These are phyloP conservation scores for Rhinophrynus dorsalis DNA, from an alignment of 2,797 vertebrate species.

Conservation along the genomic window DNA sequence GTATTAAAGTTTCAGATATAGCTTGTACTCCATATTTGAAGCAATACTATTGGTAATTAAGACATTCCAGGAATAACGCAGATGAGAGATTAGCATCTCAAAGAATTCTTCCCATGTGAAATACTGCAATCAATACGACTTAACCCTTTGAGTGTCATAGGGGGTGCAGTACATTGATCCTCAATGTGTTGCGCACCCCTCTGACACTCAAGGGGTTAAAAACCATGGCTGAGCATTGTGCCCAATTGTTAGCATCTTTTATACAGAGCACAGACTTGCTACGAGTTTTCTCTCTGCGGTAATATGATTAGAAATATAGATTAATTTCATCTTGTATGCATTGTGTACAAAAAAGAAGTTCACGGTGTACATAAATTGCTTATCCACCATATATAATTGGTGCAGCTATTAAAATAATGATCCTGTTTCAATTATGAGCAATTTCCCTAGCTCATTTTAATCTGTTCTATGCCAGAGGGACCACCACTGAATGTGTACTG, in stretches of 20 bases:
- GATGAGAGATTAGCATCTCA: no score
- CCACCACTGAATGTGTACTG: not conserved
- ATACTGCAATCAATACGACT: no score
- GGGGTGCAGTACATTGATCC: no score
- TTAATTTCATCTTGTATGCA: conserved; percentile 50
- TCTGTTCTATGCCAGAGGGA: conserved; percentile 19
- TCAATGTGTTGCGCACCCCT: no score
- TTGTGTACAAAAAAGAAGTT: conserved; percentile 48
- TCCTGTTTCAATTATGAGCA: conserved; percentile 48
- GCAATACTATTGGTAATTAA: no score
- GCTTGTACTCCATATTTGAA: no score
- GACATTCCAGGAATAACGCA: no score
- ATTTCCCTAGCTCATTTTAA: conserved; percentile 41
- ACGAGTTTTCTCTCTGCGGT: conserved; percentile 8
- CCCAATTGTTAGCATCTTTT: conserved; percentile 45
- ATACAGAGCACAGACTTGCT: conserved; percentile 22
- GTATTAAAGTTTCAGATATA: no score
- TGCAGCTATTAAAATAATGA: conserved; percentile 47
- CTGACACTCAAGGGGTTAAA: no score
- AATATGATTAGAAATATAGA: conserved; percentile 32
- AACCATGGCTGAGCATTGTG: no score
- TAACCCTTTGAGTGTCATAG: no score
- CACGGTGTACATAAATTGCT: conserved; percentile 46
- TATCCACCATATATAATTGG: conserved; percentile 55
- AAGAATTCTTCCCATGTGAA: no score